Evolutionary conservation across 2,797 vertebrate genomes (phyloP).

Genomic region (Tadarida brasiliensis): DNA sequence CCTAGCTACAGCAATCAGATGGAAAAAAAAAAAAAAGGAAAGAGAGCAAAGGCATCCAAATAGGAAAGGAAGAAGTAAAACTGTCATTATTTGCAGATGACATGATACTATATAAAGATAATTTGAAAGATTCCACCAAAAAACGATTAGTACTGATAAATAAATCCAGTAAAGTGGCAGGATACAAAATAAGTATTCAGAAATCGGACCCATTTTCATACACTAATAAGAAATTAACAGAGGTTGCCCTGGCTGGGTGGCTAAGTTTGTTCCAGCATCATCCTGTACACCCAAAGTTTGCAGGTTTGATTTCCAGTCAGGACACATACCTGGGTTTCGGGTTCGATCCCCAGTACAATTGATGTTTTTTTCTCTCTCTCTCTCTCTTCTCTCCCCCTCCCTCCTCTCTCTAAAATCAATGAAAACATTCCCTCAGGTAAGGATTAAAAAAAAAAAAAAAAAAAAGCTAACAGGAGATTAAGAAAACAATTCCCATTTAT

Average conservation of each 20-base stretch:
- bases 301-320: not conserved
- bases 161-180: not conserved
- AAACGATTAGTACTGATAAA: not conserved
- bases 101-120: not conserved
- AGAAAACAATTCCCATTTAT: not conserved
- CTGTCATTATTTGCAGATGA: not conserved
- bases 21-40: not conserved
- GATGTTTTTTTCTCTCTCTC: not conserved
- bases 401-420: not conserved
- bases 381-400: too few species aligned
- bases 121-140: not conserved
- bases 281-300: not conserved
- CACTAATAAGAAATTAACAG: not conserved
- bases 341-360: not conserved
- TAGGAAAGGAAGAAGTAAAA: not conserved
- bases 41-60: not conserved
- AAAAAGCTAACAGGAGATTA: not conserved
- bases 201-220: not conserved
- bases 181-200: not conserved
- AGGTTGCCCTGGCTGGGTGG: not conserved
- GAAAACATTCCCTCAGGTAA: too few species aligned
- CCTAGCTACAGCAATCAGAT: not conserved
- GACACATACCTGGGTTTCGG: not conserved
- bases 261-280: not conserved
- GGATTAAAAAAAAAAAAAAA: too few species aligned